A percentile compares a stretch with the other conserved stretches of the same genome.
Evolutionary conservation across 2,113 vertebrate species (phyloP).

Genomic region (Dicentrarchus labrax): DNA sequence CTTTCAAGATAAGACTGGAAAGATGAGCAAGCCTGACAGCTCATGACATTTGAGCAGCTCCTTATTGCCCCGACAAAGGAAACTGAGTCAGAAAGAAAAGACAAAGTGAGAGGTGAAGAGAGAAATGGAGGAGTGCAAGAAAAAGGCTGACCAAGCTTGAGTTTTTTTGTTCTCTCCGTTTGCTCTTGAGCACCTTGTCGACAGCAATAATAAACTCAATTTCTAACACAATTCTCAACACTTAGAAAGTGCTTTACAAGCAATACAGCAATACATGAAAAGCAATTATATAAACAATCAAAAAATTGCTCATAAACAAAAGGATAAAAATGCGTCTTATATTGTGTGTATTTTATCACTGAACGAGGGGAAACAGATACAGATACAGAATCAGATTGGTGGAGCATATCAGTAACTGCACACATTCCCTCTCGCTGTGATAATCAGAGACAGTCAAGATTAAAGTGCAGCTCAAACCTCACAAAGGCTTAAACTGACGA

Average conservation of each 20-base stretch:
- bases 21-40: slow-evolving; percentile 64
- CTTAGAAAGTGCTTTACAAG: slow-evolving; percentile 32
- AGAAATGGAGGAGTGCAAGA: not conserved
- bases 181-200: slow-evolving; percentile 21
- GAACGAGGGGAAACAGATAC: slow-evolving; percentile 22
- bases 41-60: slow-evolving; percentile 62
- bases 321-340: slow-evolving; percentile 16
- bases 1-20: slow-evolving; percentile 52
- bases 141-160: slow-evolving; percentile 40
- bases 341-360: slow-evolving; percentile 14
- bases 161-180: not conserved
- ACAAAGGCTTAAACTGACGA: slow-evolving; percentile 47
- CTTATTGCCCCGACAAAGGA: slow-evolving; percentile 56
- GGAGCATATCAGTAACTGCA: slow-evolving; percentile 49
- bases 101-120: slow-evolving; percentile 46
- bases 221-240: slow-evolving; percentile 17
- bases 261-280: slow-evolving; percentile 21
- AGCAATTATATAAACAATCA: slow-evolving; percentile 33
- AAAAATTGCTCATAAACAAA: slow-evolving; percentile 12
- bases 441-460: slow-evolving; percentile 59
- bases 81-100: slow-evolving; percentile 44
- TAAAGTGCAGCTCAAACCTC: slow-evolving; percentile 46
- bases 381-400: slow-evolving; percentile 43
- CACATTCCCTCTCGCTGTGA: slow-evolving; percentile 31
- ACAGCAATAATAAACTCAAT: slow-evolving; percentile 32